Conservation (phyloP, 2,797 vertebrate species). For the Gobionotothen gibberifrons region DNA sequence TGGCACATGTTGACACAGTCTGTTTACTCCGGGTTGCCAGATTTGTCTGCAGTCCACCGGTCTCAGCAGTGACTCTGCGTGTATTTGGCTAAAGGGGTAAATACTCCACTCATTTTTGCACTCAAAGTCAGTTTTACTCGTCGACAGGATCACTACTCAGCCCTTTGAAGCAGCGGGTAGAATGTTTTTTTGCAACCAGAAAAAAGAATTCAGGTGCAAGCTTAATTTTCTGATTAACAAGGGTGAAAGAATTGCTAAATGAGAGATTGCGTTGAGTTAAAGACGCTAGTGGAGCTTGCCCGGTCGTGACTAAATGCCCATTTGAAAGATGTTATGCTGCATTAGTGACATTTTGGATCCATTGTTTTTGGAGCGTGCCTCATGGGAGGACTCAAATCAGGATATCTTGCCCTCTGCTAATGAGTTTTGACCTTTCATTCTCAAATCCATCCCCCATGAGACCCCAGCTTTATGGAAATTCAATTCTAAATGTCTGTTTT, state of each 20-base stretch:
- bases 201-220: background rate
- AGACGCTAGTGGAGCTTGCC: background rate
- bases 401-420: background rate
- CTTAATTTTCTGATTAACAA: background rate
- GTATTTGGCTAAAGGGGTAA: background rate
- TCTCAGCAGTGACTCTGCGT: conserved; percentile 1
- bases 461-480: background rate
- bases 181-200: background rate
- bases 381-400: background rate
- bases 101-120: background rate
- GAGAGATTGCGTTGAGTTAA: background rate
- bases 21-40: conserved; percentile 9
- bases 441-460: background rate
- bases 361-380: background rate
- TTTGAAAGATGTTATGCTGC: background rate
- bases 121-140: background rate
- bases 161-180: background rate
- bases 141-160: background rate
- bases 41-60: background rate
- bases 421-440: background rate
- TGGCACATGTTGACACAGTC: conserved; percentile 8
- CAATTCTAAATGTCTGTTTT: background rate
- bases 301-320: too few species aligned
- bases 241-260: background rate
- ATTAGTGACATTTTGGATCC: conserved; percentile 13